Base-by-base conservation (phyloP, 2,888 invertebrate genomes). In the Dicycla oo region DNA sequence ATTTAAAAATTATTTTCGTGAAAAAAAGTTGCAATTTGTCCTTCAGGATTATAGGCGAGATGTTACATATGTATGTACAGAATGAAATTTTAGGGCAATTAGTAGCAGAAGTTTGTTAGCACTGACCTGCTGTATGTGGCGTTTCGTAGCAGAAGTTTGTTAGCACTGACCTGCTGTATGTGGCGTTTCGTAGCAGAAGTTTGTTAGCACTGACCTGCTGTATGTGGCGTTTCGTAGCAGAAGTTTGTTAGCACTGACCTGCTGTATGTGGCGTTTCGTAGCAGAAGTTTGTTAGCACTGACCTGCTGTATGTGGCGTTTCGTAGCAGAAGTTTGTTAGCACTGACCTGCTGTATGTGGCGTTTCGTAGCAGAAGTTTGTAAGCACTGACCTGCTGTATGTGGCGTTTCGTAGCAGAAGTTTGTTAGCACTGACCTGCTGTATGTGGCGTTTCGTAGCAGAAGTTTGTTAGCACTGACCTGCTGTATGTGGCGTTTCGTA, bases 251-350 rank as follows among this genome's bases (percentile, higher is more conserved):
- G 34, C 8, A 2, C 30, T 73, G n/a, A 99, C 99, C 99, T 92
- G 98, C 98, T 80, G 97, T 97, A 97, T 98, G 99, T 34, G 99
- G 99, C 86, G 98, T 98, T 94, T 99, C 99, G 95, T n/a, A 23
- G 5, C 43, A 56, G 38, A 6, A 15, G 7, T 15, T 34, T 34
- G 6, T 34, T 34, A 34, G 34, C 8, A 2, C 30, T 73, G n/a
- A 99, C 99, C 99, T 92, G 98, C 98, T 80, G 97, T 97, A 97
- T 98, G 99, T 34, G 99, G 99, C 86, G 98, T 98, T 94, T 99
- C 99, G 95, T n/a, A 23, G 5, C 43, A 56, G 38, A 6, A 15
- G 7, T 15, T 34, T 34, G 6, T 34, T 34, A 34, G 34, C 8
- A 2, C 30, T 73, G n/a, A 99, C 99, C 99, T 92, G 98, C 98